These are phyloP conservation scores for Antechinus flavipes DNA, from an alignment of 2,113 vertebrate genomes.

Conservation along the genomic window DNA sequence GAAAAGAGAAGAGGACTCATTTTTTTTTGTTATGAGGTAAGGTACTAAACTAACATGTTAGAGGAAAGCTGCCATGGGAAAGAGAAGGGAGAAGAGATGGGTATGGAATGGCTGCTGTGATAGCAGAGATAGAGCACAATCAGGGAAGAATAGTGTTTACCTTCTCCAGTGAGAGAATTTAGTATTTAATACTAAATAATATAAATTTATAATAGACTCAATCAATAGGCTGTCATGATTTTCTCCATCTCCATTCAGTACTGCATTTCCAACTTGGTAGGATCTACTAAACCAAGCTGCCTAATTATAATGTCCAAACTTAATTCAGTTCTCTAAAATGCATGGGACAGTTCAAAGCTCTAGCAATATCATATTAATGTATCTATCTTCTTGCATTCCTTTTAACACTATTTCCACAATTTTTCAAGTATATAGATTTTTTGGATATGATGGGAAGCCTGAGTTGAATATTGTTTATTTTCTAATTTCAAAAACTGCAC, in stretches of 20 bases:
- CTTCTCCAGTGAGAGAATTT: background rate
- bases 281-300: background rate
- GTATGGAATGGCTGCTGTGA: background rate
- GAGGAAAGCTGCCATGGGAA: background rate
- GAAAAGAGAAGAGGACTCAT: background rate
- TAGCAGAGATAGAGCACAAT: background rate
- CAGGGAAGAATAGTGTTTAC: background rate
- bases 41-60: background rate
- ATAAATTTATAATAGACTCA: background rate
- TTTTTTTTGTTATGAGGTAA: background rate
- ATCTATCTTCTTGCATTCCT: background rate
- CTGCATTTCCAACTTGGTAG: background rate
- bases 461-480: background rate
- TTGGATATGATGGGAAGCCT: background rate
- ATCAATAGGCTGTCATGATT: background rate
- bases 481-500: background rate
- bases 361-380: background rate
- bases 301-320: background rate
- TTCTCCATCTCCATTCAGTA: background rate
- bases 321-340: background rate
- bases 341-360: background rate
- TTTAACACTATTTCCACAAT: background rate
- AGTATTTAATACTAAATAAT: background rate
- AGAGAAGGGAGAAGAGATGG: background rate
- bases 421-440: background rate